Base-by-base conservation (phyloP, 2,113 vertebrate genomes). In the Melanerpes formicivorus region DNA sequence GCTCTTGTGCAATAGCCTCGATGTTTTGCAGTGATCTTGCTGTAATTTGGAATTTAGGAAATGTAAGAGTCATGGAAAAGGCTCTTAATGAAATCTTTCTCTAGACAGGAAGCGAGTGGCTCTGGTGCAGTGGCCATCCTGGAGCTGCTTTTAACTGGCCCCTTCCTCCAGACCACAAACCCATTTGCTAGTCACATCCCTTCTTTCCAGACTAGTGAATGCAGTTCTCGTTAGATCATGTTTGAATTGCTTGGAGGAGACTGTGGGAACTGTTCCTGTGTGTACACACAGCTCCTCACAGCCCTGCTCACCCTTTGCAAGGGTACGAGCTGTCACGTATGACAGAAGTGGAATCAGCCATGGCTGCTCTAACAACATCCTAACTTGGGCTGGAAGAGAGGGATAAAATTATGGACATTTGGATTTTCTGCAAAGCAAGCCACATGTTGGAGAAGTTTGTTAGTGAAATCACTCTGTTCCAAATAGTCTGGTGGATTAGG, bases 1-100 rank as follows among this genome's bases (percentile, higher is more conserved):
- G 11, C 92, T 95, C 84, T 96, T 97, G 88, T 92, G 86, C 90
- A 95, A 84, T 34, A 94, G 79, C 85, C 77, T 88, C 37, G 63
- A 74, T 29, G 50, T 88, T 93, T 89, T 66, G 46, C 56, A 71
- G 84, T 25, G 34, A 78, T 80, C 90, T 93, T 93, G 82, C 80
- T 83, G 87, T 82, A 65, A 56, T 81, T 52, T 89, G 91, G 87
- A 84, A 74, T 95, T 95, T 97, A 71, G 93, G 88, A 94, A 97
- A 94, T 89, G 44, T 29, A 30, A 74, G 88, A 56, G 76, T 92
- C 93, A 60, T 84, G 90, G 88, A 95, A 93, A 60, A 86, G 95
- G 69, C 48, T 93, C 65, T 63, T 82, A 56, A 65, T 87, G 77
- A 88, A 89, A 90, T 44, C 90, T 77, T 60, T 79, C 63, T 71